Base-by-base conservation (phyloP, 2,113 vertebrate species). In the Atherinomorus stipes region DNA sequence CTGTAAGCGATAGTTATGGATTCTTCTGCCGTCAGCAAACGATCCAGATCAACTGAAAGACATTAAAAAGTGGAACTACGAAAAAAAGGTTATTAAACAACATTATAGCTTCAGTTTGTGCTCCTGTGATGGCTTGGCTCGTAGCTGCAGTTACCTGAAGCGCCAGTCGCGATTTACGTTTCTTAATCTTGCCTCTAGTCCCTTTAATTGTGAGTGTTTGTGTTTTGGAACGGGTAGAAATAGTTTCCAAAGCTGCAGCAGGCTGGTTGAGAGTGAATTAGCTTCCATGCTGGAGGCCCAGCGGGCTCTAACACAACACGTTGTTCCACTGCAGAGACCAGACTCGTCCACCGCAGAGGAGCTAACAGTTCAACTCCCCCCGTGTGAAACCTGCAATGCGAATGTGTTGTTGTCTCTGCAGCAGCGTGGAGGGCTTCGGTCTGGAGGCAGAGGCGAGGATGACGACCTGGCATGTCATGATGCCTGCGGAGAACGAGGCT, bases 401-500 rank as follows among this genome's bases (percentile, higher is more conserved):
- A 1, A 21, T 56, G 57, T 72, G 16, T 84, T 34, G 80, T 10
- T 77, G 59, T 87, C 0, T 78, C 10, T 19, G 58, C 91, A 99
- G 98, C 38, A 96, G 95, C 0, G 94, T 98, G 74, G 98, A 99
- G 76, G 98, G 98, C 9, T 99, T 99, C 76, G 98, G 98, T 63
- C 89, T 99, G 91, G 98, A 99, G 92, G 97, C 98, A 21, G 98
- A 99, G 93, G 97, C 97, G 64, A 93, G 98, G 71, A 99, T 99
- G 98, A 99, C 98, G 7, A 99, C 98, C 22, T 99, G 98, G 98
- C 98, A 99, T 61, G 94, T 99, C 38, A 98, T 98, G 95, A 97
- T 99, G 62, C 94, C 98, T 2, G 90, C 96, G 2, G 98, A 99
- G 81, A 95, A 96, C 16, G 96, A 98, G 34, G 85, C 95, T 0